phyloP scores from a whole-genome alignment of 2,888 invertebrate species.

The Yponomeuta cagnagella region DNA sequence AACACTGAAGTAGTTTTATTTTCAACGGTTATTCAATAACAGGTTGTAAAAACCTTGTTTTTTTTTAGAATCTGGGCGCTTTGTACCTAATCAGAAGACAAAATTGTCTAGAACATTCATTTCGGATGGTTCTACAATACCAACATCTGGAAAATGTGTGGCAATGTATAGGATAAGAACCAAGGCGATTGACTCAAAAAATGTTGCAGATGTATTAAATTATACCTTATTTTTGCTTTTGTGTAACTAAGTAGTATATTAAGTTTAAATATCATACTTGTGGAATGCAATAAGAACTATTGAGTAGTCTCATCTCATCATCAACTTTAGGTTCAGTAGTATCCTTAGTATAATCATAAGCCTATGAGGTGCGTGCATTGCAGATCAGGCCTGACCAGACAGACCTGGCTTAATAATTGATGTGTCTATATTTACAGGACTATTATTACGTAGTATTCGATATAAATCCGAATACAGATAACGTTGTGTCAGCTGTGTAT shows the following conservation, averaged over 20 bases:
- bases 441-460: conserved; percentile 50
- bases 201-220: conserved; percentile 76
- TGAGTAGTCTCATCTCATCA: not conserved
- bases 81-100: conserved; percentile 60
- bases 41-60: not conserved
- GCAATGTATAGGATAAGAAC: conserved; percentile 80
- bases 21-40: not conserved
- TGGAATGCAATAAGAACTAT: too few species aligned
- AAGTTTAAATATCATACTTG: not conserved
- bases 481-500: conserved; percentile 62
- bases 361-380: too few species aligned
- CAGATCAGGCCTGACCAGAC: too few species aligned
- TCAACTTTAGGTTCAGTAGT: not conserved
- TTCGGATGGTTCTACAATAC: conserved; percentile 75
- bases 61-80: conserved; percentile 78
- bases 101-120: conserved; percentile 76
- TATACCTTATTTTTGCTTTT: not conserved
- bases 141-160: conserved; percentile 78
- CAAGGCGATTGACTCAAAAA: conserved; percentile 77
- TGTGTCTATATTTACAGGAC: conserved; percentile 40
- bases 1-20: too few species aligned
- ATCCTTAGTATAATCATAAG: too few species aligned
- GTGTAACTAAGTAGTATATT: not conserved
- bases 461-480: conserved; percentile 52
- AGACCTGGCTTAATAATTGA: not conserved